A percentile compares a stretch with the other conserved stretches of the same genome.
These are phyloP conservation scores for Raja brachyura DNA, from an alignment of 2,113 vertebrate genomes.

Conservation along the genomic window DNA sequence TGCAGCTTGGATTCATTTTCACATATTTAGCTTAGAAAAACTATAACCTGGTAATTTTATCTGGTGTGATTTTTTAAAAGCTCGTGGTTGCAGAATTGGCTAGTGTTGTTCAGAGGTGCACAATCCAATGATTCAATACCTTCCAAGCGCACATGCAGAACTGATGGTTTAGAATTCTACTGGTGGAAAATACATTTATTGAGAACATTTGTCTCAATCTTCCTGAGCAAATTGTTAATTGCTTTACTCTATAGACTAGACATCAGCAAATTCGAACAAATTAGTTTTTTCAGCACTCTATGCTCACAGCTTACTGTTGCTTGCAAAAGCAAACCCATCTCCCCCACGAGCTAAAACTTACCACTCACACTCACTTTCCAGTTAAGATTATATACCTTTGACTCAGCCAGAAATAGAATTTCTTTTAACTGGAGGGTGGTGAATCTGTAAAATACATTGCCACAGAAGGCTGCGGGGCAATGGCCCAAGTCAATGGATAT, in stretches of 20 bases:
- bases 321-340: neutral
- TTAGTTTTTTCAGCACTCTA: neutral
- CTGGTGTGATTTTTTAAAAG: neutral
- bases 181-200: neutral
- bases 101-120: neutral
- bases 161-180: neutral
- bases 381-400: neutral
- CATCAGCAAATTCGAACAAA: neutral
- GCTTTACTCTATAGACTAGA: neutral
- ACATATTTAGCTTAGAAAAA: neutral
- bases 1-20: neutral
- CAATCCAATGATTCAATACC: neutral
- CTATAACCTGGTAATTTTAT: neutral
- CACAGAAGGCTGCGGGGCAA: too few species aligned
- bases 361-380: neutral
- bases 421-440: too few species aligned
- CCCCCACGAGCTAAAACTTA: neutral
- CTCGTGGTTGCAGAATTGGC: neutral
- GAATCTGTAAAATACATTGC: too few species aligned
- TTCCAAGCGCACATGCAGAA: neutral
- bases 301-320: neutral
- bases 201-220: neutral
- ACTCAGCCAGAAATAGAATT: neutral
- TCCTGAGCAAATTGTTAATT: neutral
- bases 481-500: too few species aligned